phyloP scores from a whole-genome alignment of 2,797 vertebrate genomes.

The Margarornis squamiger region DNA sequence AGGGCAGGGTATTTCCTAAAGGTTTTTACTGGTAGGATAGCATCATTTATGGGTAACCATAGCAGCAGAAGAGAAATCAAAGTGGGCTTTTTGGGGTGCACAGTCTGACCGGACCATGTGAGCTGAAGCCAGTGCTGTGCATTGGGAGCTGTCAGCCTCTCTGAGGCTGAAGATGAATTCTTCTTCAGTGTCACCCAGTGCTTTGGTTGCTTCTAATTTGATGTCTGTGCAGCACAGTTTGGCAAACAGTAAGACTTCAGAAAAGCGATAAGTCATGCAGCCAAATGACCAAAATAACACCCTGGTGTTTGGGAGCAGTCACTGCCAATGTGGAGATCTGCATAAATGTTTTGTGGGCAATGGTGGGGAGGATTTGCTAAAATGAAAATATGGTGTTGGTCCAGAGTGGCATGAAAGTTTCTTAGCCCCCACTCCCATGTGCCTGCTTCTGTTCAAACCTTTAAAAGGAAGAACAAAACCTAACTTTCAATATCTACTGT shows the following conservation, averaged over 20 bases:
- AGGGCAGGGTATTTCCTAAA: not conserved
- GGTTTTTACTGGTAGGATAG: not conserved
- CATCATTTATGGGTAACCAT: not conserved
- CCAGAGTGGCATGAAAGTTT: not conserved
- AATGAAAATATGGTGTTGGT: not conserved
- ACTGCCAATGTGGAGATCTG: not conserved
- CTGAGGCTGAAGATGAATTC: not conserved
- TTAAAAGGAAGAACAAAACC: not conserved
- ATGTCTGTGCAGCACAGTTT: not conserved
- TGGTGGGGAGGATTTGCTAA: not conserved
- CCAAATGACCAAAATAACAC: not conserved
- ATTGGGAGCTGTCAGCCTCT: not conserved
- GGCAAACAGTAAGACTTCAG: not conserved
- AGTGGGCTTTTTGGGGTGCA: not conserved
- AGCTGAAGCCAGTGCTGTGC: not conserved
- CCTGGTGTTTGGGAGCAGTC: not conserved
- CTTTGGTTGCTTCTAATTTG: not conserved
- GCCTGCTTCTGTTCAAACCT: not conserved
- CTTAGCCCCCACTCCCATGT: rapidly evolving
- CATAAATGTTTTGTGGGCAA: not conserved
- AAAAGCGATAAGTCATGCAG: not conserved
- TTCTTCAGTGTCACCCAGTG: not conserved
- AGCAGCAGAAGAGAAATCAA: not conserved
- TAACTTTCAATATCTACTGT: not conserved
- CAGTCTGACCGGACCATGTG: not conserved